Evolutionary conservation across 2,888 invertebrate genomes (phyloP), one percentile per base, ranked within the genome.

Genomic region (Diarsia brunnea): DNA sequence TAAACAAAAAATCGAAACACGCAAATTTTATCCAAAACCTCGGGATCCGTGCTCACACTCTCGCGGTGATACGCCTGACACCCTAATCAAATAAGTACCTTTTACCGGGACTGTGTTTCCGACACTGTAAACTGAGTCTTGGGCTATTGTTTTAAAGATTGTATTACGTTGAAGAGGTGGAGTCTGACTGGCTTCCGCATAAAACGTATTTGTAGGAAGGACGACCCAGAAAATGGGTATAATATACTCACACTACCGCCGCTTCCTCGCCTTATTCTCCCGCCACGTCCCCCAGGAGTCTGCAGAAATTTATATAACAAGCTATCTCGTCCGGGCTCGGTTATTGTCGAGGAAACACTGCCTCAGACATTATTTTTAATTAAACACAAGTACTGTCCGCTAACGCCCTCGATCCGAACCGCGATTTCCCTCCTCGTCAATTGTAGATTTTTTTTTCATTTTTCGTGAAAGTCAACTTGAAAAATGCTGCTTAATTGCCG

Each of bases 61-160:
- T 94, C 94, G 94, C 95, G 95, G 95, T 95, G 96, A 96, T 96
- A 96, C 95, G 95, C 92, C 95, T 96, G 96, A 96, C 96, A 96
- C 96, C 96, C 96, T 96, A 96, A 96, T 96, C 96, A 96, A 96
- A 96, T 96, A 96, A 96, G 95, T 96, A 96, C 96, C 96, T 96
- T 96, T 95, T 95, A 95, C 95, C 93, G 95, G 94, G 93, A 93
- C 91, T 87, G 76, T 84, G 81, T 81, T 71, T 31, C 60, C 12
- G 10, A 47, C 84, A 84, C 21, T 71, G 78, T 63, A 93, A 93
- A 92, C 75, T 83, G 79, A 79, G 85, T 92, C 89, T 85, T 93
- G 88, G 49, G 2, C 55, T 55, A 78, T 76, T 78, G 78, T 64
- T 72, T 83, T 92, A 95, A 87, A 91, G 94, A 89, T 85, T 80